These are phyloP conservation scores for Callyntrura guangdongensis DNA, from an alignment of 2,888 invertebrate genomes.

Conservation along the genomic window DNA sequence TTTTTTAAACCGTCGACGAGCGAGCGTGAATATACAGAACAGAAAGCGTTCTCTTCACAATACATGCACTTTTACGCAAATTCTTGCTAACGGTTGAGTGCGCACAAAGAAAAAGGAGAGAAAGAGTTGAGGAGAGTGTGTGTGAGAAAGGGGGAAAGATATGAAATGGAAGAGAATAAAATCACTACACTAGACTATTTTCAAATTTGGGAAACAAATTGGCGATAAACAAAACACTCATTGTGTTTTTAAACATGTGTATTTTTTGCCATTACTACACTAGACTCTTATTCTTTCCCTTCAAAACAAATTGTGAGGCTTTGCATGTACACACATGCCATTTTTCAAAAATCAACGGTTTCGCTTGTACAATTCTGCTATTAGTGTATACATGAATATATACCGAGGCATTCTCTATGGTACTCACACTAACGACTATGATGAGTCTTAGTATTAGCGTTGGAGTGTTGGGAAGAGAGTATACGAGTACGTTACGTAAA, in stretches of 20 bases:
- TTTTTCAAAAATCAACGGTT: constrained; percentile 58
- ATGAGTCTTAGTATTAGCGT: not conserved
- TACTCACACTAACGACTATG: constrained; percentile 22
- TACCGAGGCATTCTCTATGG: not conserved
- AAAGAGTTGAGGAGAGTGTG: constrained; percentile 10
- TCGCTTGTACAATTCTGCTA: not conserved
- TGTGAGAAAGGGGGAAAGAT: constrained; percentile 49
- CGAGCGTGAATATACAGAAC: not conserved
- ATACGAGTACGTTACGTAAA: not conserved
- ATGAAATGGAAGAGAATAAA: constrained; percentile 63
- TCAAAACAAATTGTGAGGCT: constrained; percentile 75
- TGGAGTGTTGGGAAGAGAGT: not conserved
- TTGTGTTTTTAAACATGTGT: too few relatives aligned
- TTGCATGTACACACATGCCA: constrained; percentile 59
- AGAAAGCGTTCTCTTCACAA: constrained; percentile 53
- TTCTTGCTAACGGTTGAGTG: constrained; percentile 70
- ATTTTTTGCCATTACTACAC: constrained; percentile 75
- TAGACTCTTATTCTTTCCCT: constrained; percentile 59
- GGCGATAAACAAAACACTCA: too few relatives aligned
- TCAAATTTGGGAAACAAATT: too few relatives aligned
- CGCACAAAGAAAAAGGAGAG: constrained; percentile 62
- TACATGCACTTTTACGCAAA: constrained; percentile 71
- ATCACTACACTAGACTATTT: constrained; percentile 69
- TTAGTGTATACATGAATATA: too few relatives aligned
- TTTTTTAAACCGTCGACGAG: not conserved